Evolutionary conservation across 2,797 vertebrate species (phyloP).

Genomic region (Thaleichthys pacificus): DNA sequence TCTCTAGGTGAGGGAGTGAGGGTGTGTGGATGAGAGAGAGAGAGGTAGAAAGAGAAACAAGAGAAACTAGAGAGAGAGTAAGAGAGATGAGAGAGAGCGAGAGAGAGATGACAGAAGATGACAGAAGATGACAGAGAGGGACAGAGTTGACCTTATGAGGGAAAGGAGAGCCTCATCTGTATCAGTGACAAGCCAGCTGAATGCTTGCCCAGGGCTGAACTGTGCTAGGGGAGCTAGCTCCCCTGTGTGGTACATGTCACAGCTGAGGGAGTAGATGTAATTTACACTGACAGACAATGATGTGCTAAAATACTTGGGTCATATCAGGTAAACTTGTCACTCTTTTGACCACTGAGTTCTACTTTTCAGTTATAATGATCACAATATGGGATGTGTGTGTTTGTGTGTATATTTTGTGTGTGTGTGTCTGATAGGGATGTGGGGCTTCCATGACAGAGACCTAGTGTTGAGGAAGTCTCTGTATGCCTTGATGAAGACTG

Average conservation of each 20-base stretch:
- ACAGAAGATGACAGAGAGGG: background rate
- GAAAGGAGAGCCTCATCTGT: conserved; percentile 32
- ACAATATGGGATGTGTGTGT: conserved; percentile 28
- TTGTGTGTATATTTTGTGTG: conserved; percentile 62
- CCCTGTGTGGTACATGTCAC: conserved; percentile 29
- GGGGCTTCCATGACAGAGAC: conserved; percentile 98
- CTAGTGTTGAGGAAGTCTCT: conserved; percentile 95
- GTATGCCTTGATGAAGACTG: conserved; percentile 97
- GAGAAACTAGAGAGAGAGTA: background rate
- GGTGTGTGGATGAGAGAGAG: background rate
- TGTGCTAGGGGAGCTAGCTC: conserved; percentile 22
- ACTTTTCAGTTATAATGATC: too few relatives aligned
- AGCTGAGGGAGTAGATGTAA: conserved; percentile 17
- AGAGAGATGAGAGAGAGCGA: background rate
- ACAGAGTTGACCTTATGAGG: conserved; percentile 19
- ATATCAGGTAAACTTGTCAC: too few relatives aligned
- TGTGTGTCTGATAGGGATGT: conserved; percentile 84
- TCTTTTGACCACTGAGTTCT: too few relatives aligned
- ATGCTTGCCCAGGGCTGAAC: conserved; percentile 21
- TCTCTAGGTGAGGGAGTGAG: conserved; percentile 85
- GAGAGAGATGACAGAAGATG: background rate
- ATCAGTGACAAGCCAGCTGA: conserved; percentile 8
- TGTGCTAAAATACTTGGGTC: too few relatives aligned
- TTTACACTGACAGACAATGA: too few relatives aligned
- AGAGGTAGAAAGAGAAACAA: conserved; percentile 10